phyloP scores from a whole-genome alignment of 2,888 invertebrate species.

The Meteorus colon region DNA sequence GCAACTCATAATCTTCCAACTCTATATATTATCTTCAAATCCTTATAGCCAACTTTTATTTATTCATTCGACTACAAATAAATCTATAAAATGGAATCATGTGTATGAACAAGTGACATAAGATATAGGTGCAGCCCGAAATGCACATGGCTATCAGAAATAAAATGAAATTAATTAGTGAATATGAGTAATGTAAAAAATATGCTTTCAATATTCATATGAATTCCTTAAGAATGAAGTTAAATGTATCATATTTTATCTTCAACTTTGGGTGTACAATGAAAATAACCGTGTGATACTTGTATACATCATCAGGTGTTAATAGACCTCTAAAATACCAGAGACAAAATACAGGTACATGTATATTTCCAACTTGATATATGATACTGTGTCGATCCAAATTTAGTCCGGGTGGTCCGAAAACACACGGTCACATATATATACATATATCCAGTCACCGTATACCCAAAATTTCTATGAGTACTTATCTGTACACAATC shows the following conservation, averaged over 20 bases:
- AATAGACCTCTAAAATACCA: slow-evolving; percentile 48
- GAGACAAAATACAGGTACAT: slow-evolving; percentile 35
- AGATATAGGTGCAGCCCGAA: too few species aligned
- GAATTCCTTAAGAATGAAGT: neutral
- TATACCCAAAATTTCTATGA: slow-evolving; percentile 4
- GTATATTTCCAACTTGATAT: slow-evolving; percentile 43
- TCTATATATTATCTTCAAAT: neutral
- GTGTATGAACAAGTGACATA: too few species aligned
- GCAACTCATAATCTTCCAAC: slow-evolving; percentile 28
- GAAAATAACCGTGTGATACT: neutral
- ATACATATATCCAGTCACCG: neutral
- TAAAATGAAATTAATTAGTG: too few species aligned
- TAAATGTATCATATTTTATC: too few species aligned
- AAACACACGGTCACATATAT: neutral
- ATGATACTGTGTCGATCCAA: slow-evolving; percentile 50
- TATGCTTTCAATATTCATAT: too few species aligned
- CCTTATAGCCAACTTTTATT: neutral
- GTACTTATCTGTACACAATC: slow-evolving; percentile 51
- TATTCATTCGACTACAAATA: neutral
- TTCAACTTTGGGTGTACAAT: slow-evolving; percentile 42
- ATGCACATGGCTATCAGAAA: too few species aligned
- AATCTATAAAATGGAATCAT: too few species aligned
- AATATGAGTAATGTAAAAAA: too few species aligned
- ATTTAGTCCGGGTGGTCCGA: slow-evolving; percentile 53
- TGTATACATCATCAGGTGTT: slow-evolving; percentile 49